These are phyloP conservation scores for Helleia helle DNA, from an alignment of 2,888 invertebrate genomes.

Conservation along the genomic window DNA sequence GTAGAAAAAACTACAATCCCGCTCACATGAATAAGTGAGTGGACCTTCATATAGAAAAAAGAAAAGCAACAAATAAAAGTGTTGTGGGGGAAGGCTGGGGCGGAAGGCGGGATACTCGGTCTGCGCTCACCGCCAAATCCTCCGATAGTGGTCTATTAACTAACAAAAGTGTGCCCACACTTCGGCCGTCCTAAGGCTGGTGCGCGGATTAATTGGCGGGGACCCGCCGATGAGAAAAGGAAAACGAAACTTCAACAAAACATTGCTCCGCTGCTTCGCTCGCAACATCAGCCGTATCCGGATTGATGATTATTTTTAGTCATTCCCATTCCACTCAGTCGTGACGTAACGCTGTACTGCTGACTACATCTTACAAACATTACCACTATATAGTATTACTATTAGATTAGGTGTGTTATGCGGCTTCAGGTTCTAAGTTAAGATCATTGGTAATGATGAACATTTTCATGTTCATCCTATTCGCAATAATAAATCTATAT, in stretches of 20 bases:
- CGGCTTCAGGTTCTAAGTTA: too few relatives aligned
- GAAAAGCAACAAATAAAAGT: constrained; percentile 47
- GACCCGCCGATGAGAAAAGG: background rate
- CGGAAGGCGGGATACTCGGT: constrained; percentile 23
- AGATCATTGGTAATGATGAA: too few relatives aligned
- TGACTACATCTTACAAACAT: too few relatives aligned
- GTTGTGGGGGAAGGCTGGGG: constrained; percentile 30
- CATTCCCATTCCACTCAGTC: too few relatives aligned
- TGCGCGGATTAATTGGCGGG: constrained; percentile 10
- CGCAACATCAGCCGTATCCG: too few relatives aligned
- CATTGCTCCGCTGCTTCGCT: too few relatives aligned
- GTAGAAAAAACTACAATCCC: constrained; percentile 63
- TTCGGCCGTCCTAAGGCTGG: constrained; percentile 15
- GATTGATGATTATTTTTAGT: too few relatives aligned
- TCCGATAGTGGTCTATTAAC: constrained; percentile 23
- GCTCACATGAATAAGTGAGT: constrained; percentile 70
- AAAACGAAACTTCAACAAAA: constrained; percentile 1
- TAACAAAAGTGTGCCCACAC: constrained; percentile 19
- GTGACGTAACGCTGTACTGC: too few relatives aligned
- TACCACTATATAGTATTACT: too few relatives aligned
- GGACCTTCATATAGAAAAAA: constrained; percentile 66
- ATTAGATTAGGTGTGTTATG: too few relatives aligned
- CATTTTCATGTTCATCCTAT: too few relatives aligned
- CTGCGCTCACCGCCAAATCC: constrained; percentile 22
- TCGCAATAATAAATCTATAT: too few relatives aligned